A percentile compares a stretch with the other conserved stretches of the same genome.
Conservation (phyloP, 2,888 invertebrate species). For the Heliconius sara region DNA sequence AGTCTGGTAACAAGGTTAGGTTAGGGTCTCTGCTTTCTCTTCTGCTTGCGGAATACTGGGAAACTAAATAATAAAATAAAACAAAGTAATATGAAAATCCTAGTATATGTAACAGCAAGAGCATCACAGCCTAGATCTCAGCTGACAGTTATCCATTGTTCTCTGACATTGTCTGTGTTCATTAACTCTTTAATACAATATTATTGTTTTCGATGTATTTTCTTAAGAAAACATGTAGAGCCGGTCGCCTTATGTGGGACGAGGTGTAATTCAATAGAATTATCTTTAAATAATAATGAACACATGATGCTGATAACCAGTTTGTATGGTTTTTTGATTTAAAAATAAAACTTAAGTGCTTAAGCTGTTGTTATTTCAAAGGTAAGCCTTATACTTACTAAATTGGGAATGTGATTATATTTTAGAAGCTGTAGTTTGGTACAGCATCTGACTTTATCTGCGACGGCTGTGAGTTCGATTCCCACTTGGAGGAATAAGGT, state of each 20-base stretch:
- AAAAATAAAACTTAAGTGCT: not conserved
- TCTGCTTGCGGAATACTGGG: not conserved
- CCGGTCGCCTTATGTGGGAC: constrained; percentile 5
- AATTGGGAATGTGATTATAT: not conserved
- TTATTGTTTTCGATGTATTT: constrained; percentile 20
- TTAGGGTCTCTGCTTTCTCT: too few relatives aligned
- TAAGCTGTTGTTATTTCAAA: not conserved
- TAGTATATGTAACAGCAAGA: constrained; percentile 19
- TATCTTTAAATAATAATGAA: constrained; percentile 1
- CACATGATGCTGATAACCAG: not conserved
- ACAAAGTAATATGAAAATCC: constrained; percentile 3
- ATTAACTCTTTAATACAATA: constrained; percentile 13
- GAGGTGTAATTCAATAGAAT: constrained; percentile 2
- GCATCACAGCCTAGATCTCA: constrained; percentile 36
- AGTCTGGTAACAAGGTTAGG: too few relatives aligned
- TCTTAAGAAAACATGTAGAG: constrained; percentile 12
- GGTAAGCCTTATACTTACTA: not conserved
- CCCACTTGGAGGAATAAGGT: not conserved
- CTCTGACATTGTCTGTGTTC: constrained; percentile 28
- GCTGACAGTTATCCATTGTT: constrained; percentile 42
- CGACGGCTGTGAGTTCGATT: not conserved
- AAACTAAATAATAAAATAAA: not conserved
- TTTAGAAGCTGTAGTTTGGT: not conserved
- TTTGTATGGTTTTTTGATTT: not conserved
- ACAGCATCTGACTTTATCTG: not conserved